A percentile compares a stretch with the other conserved stretches of the same genome.
phyloP scores from a whole-genome alignment of 2,888 invertebrate species.

The Acrocyrtus sp. region DNA sequence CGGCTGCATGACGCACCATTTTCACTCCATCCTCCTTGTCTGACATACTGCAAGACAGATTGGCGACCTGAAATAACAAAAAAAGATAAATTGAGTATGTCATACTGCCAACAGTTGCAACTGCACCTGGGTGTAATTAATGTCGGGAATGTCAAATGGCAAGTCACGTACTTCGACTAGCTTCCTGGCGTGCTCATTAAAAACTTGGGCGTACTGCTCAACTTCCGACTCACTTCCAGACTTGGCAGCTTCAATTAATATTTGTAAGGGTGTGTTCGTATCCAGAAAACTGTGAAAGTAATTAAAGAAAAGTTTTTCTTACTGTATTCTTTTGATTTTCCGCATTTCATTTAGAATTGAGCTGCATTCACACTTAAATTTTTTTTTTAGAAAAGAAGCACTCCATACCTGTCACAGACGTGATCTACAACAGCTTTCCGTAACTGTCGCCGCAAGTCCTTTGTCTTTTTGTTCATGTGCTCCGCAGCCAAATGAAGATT shows the following conservation, averaged over 20 bases:
- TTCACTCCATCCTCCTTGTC: slow-evolving; percentile 89
- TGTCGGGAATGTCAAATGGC: no score
- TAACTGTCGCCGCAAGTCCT: slow-evolving; percentile 91
- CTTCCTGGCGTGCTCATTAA: slow-evolving; percentile 96
- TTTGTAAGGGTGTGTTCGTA: slow-evolving; percentile 91
- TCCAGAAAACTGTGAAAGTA: slow-evolving; percentile 83
- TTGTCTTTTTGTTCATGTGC: slow-evolving; percentile 95
- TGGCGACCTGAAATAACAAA: slow-evolving; percentile 77
- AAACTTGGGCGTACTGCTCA: slow-evolving; percentile 91
- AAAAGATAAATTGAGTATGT: no score
- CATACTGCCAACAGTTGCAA: no score
- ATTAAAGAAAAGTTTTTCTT: neutral
- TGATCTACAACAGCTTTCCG: slow-evolving; percentile 99
- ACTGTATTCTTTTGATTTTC: neutral
- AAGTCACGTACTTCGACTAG: slow-evolving; percentile 81
- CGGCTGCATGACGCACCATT: slow-evolving; percentile 83
- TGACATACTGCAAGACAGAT: slow-evolving; percentile 98
- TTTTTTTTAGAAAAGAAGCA: neutral
- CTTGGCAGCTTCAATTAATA: slow-evolving; percentile 94
- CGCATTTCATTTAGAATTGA: neutral
- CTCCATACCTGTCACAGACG: slow-evolving; percentile 79
- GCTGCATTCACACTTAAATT: neutral
- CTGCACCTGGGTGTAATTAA: neutral
- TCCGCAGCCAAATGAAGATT: slow-evolving; percentile 93
- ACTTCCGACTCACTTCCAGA: slow-evolving; percentile 90